These are phyloP conservation scores for Littorina saxatilis DNA, from an alignment of 1,140 invertebrate species.

Conservation along the genomic window DNA sequence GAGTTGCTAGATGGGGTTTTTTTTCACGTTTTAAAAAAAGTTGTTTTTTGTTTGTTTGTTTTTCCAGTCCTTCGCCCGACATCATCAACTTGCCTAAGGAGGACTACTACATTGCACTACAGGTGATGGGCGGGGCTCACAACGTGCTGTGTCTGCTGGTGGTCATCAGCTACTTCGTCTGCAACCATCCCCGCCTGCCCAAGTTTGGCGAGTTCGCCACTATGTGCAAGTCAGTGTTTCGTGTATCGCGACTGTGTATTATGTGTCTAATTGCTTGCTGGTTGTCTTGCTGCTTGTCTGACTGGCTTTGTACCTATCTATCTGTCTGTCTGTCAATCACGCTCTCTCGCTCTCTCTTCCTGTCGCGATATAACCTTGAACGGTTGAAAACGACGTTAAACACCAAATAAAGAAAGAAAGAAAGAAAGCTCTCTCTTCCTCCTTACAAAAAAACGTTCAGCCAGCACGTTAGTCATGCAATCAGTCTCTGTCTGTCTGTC, in stretches of 20 bases:
- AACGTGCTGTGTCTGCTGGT: conserved; percentile 71
- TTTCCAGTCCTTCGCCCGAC: conserved; percentile 58
- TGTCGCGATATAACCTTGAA: too few relatives aligned
- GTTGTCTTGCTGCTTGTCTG: neutral
- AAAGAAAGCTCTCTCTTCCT: neutral
- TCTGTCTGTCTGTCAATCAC: too few relatives aligned
- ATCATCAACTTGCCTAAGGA: conserved; percentile 55
- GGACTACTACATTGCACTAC: conserved; percentile 64
- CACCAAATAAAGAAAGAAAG: too few relatives aligned
- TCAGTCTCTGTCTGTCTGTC: too few relatives aligned
- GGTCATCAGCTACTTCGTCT: conserved; percentile 74
- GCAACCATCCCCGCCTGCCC: conserved; percentile 74
- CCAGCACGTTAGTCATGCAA: too few relatives aligned
- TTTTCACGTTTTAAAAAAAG: too few relatives aligned
- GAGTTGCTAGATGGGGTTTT: too few relatives aligned
- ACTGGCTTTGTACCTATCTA: neutral
- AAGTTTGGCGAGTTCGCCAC: conserved; percentile 51
- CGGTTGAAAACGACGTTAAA: too few relatives aligned
- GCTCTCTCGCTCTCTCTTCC: too few relatives aligned
- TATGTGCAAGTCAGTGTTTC: conserved; percentile 64
- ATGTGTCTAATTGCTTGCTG: neutral
- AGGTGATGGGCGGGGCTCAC: conserved; percentile 68
- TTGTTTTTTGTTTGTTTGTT: neutral
- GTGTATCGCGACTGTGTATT: too few relatives aligned
- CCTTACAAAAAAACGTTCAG: too few relatives aligned